Evolutionary conservation across 2,888 invertebrate species (phyloP).

Genomic region (Apodemia zela): DNA sequence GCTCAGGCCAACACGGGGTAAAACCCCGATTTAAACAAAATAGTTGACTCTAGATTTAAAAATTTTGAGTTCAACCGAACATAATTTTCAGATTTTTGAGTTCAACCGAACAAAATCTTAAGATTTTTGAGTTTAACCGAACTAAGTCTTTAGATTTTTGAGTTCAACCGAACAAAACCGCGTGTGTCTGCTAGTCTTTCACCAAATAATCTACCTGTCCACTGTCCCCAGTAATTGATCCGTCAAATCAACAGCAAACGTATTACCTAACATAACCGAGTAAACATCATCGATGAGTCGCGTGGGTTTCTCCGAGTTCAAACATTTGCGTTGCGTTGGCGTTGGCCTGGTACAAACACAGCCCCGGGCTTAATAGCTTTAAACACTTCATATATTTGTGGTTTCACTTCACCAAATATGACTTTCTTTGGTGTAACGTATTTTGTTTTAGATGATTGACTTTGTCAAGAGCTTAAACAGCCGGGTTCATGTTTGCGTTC

Average conservation of each 20-base stretch:
- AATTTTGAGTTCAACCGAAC: no score
- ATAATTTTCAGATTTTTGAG: no score
- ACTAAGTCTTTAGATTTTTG: no score
- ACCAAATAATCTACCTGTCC: no score
- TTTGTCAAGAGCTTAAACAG: background rate
- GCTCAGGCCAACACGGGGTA: no score
- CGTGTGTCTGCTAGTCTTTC: no score
- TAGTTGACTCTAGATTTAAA: no score
- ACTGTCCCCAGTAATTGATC: slow-evolving; percentile 21
- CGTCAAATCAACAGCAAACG: slow-evolving; percentile 25
- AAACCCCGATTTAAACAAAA: no score
- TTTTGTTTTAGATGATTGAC: slow-evolving; percentile 5
- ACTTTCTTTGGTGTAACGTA: background rate
- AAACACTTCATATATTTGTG: slow-evolving; percentile 21
- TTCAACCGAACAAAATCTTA: no score
- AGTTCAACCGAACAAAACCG: no score
- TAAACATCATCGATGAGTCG: slow-evolving; percentile 24
- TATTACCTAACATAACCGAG: slow-evolving; percentile 24
- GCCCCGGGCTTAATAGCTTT: slow-evolving; percentile 16
- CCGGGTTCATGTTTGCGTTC: background rate
- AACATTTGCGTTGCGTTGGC: slow-evolving; percentile 28
- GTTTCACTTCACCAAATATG: slow-evolving; percentile 15
- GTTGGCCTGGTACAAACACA: slow-evolving; percentile 21
- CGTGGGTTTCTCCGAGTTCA: slow-evolving; percentile 27
- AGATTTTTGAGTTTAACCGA: no score